phyloP scores from a whole-genome alignment of 2,113 vertebrate species.

The Amazona guildingii region DNA sequence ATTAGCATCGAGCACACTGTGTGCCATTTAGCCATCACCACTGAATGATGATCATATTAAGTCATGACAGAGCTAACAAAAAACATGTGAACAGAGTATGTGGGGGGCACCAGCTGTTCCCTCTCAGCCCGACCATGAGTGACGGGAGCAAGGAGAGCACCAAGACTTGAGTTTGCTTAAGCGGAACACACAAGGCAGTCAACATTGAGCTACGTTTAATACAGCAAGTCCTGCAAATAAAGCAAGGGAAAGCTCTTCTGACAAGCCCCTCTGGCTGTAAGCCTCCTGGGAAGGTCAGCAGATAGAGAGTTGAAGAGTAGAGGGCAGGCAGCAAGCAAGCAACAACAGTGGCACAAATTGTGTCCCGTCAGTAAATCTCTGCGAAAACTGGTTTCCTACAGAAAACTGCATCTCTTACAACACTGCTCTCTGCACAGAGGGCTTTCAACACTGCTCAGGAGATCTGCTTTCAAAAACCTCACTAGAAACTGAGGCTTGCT shows the following conservation, averaged over 20 bases:
- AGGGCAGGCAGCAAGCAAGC: not conserved
- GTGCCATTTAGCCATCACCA: not conserved
- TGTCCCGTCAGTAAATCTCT: not conserved
- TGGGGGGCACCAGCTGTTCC: not conserved
- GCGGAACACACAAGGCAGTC: not conserved
- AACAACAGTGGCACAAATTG: not conserved
- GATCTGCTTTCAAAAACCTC: not conserved
- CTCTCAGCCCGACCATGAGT: fast-evolving
- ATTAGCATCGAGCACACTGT: not conserved
- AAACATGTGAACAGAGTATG: fast-evolving
- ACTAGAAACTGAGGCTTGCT: not conserved
- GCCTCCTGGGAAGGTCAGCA: not conserved
- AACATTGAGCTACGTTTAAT: not conserved
- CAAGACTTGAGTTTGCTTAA: not conserved
- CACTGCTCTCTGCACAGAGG: not conserved
- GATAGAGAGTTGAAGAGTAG: fast-evolving
- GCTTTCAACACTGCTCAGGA: not conserved
- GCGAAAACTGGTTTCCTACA: not conserved
- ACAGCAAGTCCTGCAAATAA: not conserved
- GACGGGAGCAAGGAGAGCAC: not conserved
- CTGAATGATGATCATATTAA: not conserved
- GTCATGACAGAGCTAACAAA: not conserved
- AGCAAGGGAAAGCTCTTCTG: not conserved
- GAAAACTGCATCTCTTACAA: not conserved
- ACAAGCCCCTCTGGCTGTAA: not conserved